Evolutionary conservation across 2,797 vertebrate species (phyloP).

Genomic region (Peromyscus aztecus): DNA sequence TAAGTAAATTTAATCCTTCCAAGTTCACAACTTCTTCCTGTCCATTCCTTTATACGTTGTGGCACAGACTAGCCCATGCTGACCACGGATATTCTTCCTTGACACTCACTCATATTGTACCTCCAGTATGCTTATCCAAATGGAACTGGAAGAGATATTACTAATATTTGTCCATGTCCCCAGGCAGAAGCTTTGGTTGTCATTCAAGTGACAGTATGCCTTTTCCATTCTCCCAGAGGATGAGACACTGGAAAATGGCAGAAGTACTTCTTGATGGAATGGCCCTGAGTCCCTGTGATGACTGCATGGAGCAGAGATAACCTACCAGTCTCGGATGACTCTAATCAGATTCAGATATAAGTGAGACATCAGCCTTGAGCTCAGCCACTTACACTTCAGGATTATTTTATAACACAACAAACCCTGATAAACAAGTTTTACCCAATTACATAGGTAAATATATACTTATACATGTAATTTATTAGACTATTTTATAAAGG

Average conservation of each 20-base stretch:
- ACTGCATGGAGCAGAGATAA: background rate
- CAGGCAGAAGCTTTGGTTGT: background rate
- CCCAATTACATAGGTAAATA: background rate
- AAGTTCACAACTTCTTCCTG: background rate
- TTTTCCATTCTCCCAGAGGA: background rate
- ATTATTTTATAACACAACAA: constrained; percentile 3
- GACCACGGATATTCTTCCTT: background rate
- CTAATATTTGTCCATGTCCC: background rate
- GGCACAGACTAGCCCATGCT: background rate
- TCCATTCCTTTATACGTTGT: background rate
- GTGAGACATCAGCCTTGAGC: background rate
- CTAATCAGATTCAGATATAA: background rate
- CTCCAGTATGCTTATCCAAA: background rate
- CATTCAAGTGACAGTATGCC: background rate
- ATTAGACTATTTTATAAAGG: background rate
- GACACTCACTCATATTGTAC: background rate
- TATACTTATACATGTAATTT: background rate
- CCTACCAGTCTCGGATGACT: too few species aligned
- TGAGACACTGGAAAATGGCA: background rate
- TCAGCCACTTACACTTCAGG: background rate
- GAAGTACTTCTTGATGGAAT: background rate
- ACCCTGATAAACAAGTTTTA: background rate
- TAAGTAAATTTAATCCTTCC: background rate
- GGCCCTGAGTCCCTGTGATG: background rate
- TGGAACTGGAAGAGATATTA: background rate